Evolutionary conservation across 2,888 invertebrate species (phyloP).

Genomic region (Galerucella calmariensis): DNA sequence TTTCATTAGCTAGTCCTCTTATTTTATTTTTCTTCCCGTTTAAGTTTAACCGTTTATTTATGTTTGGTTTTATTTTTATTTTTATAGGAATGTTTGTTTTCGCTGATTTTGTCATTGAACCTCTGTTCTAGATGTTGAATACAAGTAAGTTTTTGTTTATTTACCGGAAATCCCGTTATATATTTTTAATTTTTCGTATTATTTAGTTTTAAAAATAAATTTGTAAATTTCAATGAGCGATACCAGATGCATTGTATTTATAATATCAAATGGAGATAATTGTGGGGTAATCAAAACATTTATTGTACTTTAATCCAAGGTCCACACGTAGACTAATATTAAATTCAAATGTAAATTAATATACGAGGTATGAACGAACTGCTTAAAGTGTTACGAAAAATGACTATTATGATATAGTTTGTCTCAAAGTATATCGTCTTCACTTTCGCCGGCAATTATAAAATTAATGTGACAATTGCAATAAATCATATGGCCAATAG

Average conservation of each 20-base stretch:
- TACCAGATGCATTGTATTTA: background rate
- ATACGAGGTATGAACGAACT: background rate
- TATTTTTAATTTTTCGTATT: background rate
- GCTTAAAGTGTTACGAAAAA: too few relatives aligned
- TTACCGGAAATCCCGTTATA: background rate
- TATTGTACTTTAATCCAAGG: background rate
- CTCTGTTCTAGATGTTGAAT: conserved; percentile 65
- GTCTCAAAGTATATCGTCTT: too few relatives aligned
- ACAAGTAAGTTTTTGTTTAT: conserved; percentile 68
- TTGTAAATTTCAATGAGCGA: background rate
- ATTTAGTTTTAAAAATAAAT: background rate
- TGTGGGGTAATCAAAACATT: background rate
- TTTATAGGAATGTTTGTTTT: conserved; percentile 57
- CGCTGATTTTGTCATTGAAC: conserved; percentile 43
- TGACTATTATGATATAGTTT: too few relatives aligned
- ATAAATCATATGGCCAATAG: too few relatives aligned
- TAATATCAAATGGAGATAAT: background rate
- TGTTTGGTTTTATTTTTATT: conserved; percentile 64
- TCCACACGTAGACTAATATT: background rate
- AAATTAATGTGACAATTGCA: too few relatives aligned
- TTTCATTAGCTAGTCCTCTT: conserved; percentile 50
- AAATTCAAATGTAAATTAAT: background rate
- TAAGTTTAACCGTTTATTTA: conserved; percentile 60
- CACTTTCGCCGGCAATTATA: too few relatives aligned
- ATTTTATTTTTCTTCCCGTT: conserved; percentile 52